phyloP scores from a whole-genome alignment of 2,888 invertebrate genomes.

The Hecatera dysodea region DNA sequence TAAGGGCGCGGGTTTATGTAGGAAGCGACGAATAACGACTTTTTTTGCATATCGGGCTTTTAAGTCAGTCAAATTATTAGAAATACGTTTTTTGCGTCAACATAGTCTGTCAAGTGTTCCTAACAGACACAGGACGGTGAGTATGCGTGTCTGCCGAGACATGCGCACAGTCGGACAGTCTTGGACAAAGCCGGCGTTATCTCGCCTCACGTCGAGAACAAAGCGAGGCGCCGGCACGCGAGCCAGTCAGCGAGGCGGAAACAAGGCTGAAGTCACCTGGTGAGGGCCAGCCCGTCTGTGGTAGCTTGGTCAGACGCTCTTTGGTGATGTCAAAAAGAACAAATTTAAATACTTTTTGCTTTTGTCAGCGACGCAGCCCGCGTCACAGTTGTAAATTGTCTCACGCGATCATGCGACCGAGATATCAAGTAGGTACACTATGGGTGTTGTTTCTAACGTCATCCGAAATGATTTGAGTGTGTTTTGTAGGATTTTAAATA shows the following conservation, averaged over 20 bases:
- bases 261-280: background rate
- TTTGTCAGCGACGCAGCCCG: no score
- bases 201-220: conserved; percentile 4
- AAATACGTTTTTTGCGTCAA: no score
- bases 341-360: no score
- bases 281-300: background rate
- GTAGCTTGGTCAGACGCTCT: background rate
- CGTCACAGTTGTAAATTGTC: no score
- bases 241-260: background rate
- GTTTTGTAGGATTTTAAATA: background rate
- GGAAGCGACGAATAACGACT: no score
- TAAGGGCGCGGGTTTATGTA: no score
- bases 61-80: no score
- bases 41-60: no score
- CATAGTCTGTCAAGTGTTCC: background rate
- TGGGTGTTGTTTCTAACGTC: no score
- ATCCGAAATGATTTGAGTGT: background rate
- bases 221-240: background rate
- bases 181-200: background rate
- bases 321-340: background rate
- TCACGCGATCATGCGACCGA: no score
- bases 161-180: background rate
- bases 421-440: no score
- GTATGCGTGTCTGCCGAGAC: background rate
- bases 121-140: background rate